Base-by-base conservation (phyloP, 2,113 vertebrate species). In the Dasyprocta punctata region DNA sequence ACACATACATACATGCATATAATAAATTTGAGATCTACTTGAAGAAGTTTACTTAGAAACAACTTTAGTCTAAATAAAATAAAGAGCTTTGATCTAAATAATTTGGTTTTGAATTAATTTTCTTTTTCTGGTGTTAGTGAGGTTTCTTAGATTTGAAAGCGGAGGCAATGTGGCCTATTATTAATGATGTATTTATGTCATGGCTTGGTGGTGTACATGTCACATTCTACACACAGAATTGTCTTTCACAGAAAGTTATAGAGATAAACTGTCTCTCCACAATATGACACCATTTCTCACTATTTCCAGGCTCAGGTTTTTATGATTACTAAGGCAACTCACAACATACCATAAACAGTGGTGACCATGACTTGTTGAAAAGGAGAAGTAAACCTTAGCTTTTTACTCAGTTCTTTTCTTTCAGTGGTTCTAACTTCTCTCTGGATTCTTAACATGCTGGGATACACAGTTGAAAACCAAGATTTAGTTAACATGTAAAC, bases 41-140 rank as follows among this genome's bases (percentile, higher is more conserved):
- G 89, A 91, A 93, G 58, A 77, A 24, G 61, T 77, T 86, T 58
- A 83, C 17, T 94, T 90, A 93, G 82, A 84, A 90, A 77, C 28
- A 81, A 38, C 4, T 82, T 93, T 95, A 41, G 5, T 56, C n/a
- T 92, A 89, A 97, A 54, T n/a, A 91, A 95, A 44, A 26, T 3
- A 73, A 94, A 85, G 17, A 61, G 44, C 3, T 82, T 93, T 96
- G 58, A 12, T 41, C 33, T 90, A 86, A 96, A 56, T 26, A 89
- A 92, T 52, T 80, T 52, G 33, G 44, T 44, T 67, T 75, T 80
- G 24, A 61, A 89, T 80, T 91, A 38, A 67, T 93, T 95, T 96
- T 65, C 7, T 81, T 94, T 87, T 95, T 69, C 19, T 96, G 22
- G 33, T 44, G 47, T 87, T 92, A 67, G 47, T 56, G 30, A 36